Evolutionary conservation across 2,113 vertebrate species (phyloP), one percentile per base, ranked within the genome.

Genomic region (Caloenas nicobarica): DNA sequence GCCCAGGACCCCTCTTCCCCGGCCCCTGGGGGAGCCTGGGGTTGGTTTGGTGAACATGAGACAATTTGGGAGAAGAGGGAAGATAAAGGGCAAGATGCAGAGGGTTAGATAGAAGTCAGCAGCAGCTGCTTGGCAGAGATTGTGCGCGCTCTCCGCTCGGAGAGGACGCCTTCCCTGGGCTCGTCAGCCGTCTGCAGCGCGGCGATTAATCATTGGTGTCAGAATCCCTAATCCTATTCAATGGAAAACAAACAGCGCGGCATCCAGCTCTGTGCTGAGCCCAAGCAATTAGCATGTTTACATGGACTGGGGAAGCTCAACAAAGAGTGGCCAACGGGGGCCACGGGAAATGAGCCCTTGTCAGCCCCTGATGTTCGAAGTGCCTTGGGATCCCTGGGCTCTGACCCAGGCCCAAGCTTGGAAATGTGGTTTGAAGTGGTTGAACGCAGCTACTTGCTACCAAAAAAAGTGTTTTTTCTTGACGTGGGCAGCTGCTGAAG

Each of bases 191-290:
- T 99, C 98, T 99, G 98, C 98, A 98, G 98, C 97, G 90, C 48
- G 97, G 99, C 98, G 98, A 99, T 99, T 99, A 99, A 99, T 99
- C 99, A 99, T 95, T 98, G 98, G 98, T 98, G 99, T 99, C 99
- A 99, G 98, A 98, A 98, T 98, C 98, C 98, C 98, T 99, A 99
- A 99, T 99, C 98, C 99, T 95, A 98, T 98, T 99, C 98, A 99
- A 97, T 97, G 98, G 98, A 98, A 99, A 98, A 99, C 99, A 99
- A 99, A 99, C 97, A 98, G 98, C 92, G 89, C 98, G 98, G 98
- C 98, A 98, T 98, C 98, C 98, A 98, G 98, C 97, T 97, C 98
- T 97, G 97, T 95, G 98, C 98, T 98, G 97, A 98, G 98, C 97
- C 98, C 96, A 94, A 95, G 97, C 97, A 96, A 97, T 98, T 96